A percentile compares a stretch with the other conserved stretches of the same genome.
Evolutionary conservation across 2,113 vertebrate genomes (phyloP).

Genomic region (Himantopus leucocephalus): DNA sequence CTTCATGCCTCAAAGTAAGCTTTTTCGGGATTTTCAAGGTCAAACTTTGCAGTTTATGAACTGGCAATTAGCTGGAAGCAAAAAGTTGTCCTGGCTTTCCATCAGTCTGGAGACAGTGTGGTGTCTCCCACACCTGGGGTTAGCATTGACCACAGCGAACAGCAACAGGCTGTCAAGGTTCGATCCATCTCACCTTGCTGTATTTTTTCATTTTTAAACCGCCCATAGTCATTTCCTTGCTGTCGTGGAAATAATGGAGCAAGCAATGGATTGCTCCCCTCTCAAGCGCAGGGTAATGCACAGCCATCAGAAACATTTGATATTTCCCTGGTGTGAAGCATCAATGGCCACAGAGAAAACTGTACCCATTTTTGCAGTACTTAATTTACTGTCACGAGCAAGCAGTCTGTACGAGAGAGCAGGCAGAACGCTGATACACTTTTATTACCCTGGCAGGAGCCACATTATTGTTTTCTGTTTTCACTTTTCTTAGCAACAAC

Average conservation of each 20-base stretch:
- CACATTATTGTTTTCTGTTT: slow-evolving; percentile 45
- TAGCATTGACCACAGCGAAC: rapidly evolving
- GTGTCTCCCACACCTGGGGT: background rate
- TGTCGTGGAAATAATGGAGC: slow-evolving; percentile 29
- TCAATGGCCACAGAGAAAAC: slow-evolving; percentile 25
- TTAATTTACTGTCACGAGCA: slow-evolving; percentile 45
- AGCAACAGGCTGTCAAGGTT: background rate
- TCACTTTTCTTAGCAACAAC: slow-evolving; percentile 45
- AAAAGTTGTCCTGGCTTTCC: background rate
- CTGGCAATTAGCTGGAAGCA: background rate
- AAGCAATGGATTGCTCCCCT: background rate
- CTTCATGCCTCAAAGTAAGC: background rate
- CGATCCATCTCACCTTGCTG: background rate
- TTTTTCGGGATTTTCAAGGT: background rate
- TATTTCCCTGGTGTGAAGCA: slow-evolving; percentile 48
- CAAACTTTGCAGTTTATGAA: background rate
- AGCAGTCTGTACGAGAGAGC: background rate
- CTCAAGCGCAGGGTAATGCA: background rate
- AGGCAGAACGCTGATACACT: background rate
- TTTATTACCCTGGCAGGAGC: slow-evolving; percentile 36
- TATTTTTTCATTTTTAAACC: background rate
- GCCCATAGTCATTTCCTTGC: slow-evolving; percentile 21
- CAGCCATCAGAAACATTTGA: slow-evolving; percentile 31
- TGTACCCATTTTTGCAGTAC: slow-evolving; percentile 16
- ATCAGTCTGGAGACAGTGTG: background rate